Evolutionary conservation across 2,113 vertebrate genomes (phyloP).

Genomic region (Silurus asotus): DNA sequence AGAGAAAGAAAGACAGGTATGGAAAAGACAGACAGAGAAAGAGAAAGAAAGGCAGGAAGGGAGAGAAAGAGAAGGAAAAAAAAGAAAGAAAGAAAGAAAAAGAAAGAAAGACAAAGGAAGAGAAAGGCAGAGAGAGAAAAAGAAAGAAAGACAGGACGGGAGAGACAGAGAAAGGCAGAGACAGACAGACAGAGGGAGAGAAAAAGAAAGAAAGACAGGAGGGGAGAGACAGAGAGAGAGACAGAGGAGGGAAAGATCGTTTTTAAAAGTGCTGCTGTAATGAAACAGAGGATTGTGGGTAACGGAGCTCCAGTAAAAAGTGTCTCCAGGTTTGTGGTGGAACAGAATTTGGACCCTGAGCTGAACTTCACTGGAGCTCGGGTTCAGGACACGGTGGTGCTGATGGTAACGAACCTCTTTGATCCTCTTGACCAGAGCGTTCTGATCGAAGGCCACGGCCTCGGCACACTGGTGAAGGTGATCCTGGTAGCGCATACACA

Average conservation of each 20-base stretch:
- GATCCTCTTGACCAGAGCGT: constrained; percentile 92
- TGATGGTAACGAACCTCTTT: constrained; percentile 81
- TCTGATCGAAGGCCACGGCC: constrained; percentile 96
- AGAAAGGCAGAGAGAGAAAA: neutral
- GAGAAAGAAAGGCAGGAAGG: neutral
- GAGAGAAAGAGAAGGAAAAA: neutral
- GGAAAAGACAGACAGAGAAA: neutral
- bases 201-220: neutral
- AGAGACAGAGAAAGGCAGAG: neutral
- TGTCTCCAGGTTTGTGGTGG: too few species aligned
- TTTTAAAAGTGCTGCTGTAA: neutral
- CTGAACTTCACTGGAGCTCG: too few species aligned
- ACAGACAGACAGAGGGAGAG: neutral
- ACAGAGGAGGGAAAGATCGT: neutral
- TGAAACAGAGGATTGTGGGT: too few species aligned
- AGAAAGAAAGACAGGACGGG: neutral
- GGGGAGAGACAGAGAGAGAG: neutral
- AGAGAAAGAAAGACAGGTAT: neutral
- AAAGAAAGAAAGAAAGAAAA: too few species aligned
- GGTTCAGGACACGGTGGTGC: neutral
- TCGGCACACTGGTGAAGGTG: constrained; percentile 96
- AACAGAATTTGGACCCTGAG: too few species aligned
- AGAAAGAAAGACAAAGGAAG: neutral
- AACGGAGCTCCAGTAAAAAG: too few species aligned
- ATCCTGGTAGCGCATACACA: constrained; percentile 92